Evolutionary conservation across 2,797 vertebrate genomes (phyloP).

Genomic region (Chiloscyllium punctatum): DNA sequence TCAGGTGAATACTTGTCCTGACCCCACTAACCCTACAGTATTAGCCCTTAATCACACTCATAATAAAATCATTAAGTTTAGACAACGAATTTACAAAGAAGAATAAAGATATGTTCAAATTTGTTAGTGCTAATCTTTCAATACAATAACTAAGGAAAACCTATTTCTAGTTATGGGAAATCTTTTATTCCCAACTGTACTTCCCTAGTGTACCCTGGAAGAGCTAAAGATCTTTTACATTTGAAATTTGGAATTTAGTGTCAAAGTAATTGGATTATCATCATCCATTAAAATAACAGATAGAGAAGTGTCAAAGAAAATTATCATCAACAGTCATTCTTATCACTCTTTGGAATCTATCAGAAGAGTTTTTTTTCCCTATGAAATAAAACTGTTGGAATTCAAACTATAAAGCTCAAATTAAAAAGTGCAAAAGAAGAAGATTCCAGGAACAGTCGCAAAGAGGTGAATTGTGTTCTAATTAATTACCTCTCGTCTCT

Average conservation of each 20-base stretch:
- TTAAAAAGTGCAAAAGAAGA: background rate
- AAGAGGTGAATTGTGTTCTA: background rate
- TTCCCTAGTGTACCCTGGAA: background rate
- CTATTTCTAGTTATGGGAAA: background rate
- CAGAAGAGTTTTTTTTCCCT: background rate
- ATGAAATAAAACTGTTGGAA: background rate
- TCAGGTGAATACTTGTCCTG: no score
- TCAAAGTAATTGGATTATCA: background rate
- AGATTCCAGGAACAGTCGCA: background rate
- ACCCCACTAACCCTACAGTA: no score
- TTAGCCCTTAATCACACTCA: no score
- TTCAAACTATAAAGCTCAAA: background rate
- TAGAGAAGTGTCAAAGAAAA: background rate
- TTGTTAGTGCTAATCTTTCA: background rate
- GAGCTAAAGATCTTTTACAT: background rate
- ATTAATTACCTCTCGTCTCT: background rate
- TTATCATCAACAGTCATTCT: background rate
- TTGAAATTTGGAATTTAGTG: background rate
- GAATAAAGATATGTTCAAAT: background rate
- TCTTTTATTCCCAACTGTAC: background rate
- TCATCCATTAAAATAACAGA: background rate
- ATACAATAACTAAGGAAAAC: background rate
- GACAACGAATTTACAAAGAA: background rate
- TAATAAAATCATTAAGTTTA: background rate
- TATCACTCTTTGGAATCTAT: background rate